Base-by-base conservation (phyloP, 1,140 invertebrate genomes). In the Meloidogyne chitwoodi region DNA sequence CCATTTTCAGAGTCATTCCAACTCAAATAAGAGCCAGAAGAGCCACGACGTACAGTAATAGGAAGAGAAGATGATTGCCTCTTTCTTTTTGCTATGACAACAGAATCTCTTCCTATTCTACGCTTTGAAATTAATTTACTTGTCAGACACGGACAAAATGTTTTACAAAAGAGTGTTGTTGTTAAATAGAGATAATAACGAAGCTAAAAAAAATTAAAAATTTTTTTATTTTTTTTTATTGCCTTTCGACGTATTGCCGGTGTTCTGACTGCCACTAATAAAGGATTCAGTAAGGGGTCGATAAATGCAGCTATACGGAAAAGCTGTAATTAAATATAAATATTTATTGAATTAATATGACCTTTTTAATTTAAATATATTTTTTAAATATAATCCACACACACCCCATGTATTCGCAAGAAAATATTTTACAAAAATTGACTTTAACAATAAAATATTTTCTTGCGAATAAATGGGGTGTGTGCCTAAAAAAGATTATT, bases 251-350 rank as follows among this genome's bases (percentile, higher is more conserved):
- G 74, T 1, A 86, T 77, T 34, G 78, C 77, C 11, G 84, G 84
- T 2, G 84, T 86, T 48, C 84, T 73, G 19, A 86, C 73, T 4
- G 85, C 76, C 0, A 86, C 85, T 8, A 86, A 68, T 2, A 86
- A 22, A 6, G 84, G 84, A 77, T 86, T 86, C 14, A 86, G 74
- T 19, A 86, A 72, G 8, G 84, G 84, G 66, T 86, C 84, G n/a
- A 83, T 76, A 68, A 86, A 86, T 11, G 84, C 76, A 12, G 79
- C 77, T 27, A 86, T 82, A 27, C 84, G 44, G 8, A 76, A 77
- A 1, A 84, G 29, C 56, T 84, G 84, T 1, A 56, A 56, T 16
- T 38, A 38, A 38, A 38, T 38, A 8, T 38, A 38, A 38, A 38
- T 6, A 38, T 4, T n/a, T n/a, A n/a, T n/a, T n/a, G n/a, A n/a